Evolutionary conservation across 2,888 invertebrate species (phyloP).

Genomic region (Tricholauxania praeusta): DNA sequence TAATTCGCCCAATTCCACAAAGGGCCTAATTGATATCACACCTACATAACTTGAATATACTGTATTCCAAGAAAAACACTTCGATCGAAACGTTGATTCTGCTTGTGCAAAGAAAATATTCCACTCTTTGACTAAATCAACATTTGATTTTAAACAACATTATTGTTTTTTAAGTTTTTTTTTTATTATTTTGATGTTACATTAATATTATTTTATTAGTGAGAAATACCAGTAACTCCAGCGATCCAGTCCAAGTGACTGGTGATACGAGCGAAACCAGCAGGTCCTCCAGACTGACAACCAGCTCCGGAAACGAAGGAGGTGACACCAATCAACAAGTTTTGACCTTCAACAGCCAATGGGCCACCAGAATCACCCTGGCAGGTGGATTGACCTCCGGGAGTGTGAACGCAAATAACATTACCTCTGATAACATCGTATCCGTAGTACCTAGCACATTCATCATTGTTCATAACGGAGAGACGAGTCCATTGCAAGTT

Average conservation of each 20-base stretch:
- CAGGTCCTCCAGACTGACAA: constrained; percentile 50
- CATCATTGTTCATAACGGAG: constrained; percentile 56
- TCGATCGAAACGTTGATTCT: no score
- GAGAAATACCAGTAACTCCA: constrained; percentile 30
- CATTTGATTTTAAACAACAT: no score
- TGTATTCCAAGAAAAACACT: no score
- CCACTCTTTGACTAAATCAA: no score
- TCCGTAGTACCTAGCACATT: constrained; percentile 55
- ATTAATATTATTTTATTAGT: constrained; percentile 8
- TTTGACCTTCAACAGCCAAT: constrained; percentile 46
- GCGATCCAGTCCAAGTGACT: constrained; percentile 57
- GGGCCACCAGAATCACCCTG: constrained; percentile 64
- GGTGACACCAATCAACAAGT: constrained; percentile 53
- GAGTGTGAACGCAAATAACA: constrained; percentile 56
- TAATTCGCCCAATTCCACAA: no score
- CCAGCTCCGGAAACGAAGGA: constrained; percentile 52
- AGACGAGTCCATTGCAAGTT: constrained; percentile 60
- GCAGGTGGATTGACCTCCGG: constrained; percentile 53
- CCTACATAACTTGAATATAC: no score
- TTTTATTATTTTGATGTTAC: no score
- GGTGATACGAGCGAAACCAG: constrained; percentile 54
- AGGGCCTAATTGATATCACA: no score
- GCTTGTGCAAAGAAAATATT: no score
- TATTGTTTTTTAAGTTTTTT: no score
- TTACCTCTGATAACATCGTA: constrained; percentile 30